Evolutionary conservation across 2,888 invertebrate species (phyloP).

Genomic region (Smittia aterrima): DNA sequence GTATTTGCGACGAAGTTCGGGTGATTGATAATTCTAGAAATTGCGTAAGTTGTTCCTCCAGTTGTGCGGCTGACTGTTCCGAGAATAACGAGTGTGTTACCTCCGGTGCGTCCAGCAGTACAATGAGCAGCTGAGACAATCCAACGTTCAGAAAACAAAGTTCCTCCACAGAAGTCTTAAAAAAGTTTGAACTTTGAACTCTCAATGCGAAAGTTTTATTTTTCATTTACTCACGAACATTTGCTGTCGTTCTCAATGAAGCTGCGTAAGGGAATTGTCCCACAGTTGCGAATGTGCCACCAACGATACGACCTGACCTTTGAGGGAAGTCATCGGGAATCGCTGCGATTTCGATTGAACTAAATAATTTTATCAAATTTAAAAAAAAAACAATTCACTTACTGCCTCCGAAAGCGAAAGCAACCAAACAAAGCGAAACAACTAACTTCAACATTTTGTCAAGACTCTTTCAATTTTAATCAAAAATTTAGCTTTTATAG

Average conservation of each 20-base stretch:
- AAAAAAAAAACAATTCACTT: background rate
- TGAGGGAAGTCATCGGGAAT: conserved; percentile 16
- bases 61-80: background rate
- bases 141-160: background rate
- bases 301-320: conserved; percentile 41
- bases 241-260: conserved; percentile 31
- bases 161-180: background rate
- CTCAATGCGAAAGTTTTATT: background rate
- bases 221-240: background rate
- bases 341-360: background rate
- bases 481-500: too few species aligned
- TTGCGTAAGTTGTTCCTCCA: background rate
- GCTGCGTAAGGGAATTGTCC: conserved; percentile 41
- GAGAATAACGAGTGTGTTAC: background rate
- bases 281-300: conserved; percentile 26
- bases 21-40: background rate
- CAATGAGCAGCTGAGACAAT: conserved; percentile 1
- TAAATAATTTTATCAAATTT: background rate
- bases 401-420: conserved; percentile 12
- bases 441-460: conserved; percentile 27
- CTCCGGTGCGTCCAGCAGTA: background rate
- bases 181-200: too few species aligned
- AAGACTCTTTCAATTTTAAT: too few species aligned
- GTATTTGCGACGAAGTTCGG: background rate
- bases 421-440: background rate